Evolutionary conservation across 35 echinoderm and acorn worm species (phyloP), one percentile per base, ranked within the genome.

Genomic region (Diadema setosum): DNA sequence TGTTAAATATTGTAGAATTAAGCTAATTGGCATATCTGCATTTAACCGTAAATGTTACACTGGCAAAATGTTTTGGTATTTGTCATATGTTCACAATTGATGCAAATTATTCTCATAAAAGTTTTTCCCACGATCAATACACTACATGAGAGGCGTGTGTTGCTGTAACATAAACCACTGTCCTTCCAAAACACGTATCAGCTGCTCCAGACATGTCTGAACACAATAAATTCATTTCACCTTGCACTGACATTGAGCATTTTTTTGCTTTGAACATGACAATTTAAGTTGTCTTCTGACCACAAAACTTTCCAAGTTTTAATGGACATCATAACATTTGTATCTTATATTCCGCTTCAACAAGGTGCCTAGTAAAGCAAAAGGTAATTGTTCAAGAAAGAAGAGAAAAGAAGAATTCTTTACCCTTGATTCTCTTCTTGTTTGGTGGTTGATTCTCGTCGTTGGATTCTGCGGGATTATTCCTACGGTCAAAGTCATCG

Each of bases 391-490:
- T 2, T 5, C 5, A 6, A 34, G 63, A 32, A 24, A 24, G 58
- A 24, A 24, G 63, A 32, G 27, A 27, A 1, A 6, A 26, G 3
- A 16, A 67, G 1, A 41, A 44, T 21, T 43, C 1, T 52, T 9
- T 85, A 93, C 91, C 88, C 86, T 91, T 94, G 25, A 83, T 94
- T 85, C 64, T 84, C 63, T 86, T 94, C 35, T 88, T 91, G 61
- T 59, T 55, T 45, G 92, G 92, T 84, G 93, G 82, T 49, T 85
- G 89, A 33, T 95, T 85, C 16, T 94, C 92, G 39, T 86, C 92
- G 29, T 85, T 86, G 14, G 42, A 25, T 5, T 24, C 76, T 64
- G 85, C 63, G 42, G 84, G 84, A 65, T 91, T 88, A 36, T 94
- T 83, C 45, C 65, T 91, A 31, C 59, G 75, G 64, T 91, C 87